Percentiles rank a stretch among this genome's conserved stretches.
phyloP scores from a whole-genome alignment of 2,888 invertebrate species.

The Cistogaster globosa region DNA sequence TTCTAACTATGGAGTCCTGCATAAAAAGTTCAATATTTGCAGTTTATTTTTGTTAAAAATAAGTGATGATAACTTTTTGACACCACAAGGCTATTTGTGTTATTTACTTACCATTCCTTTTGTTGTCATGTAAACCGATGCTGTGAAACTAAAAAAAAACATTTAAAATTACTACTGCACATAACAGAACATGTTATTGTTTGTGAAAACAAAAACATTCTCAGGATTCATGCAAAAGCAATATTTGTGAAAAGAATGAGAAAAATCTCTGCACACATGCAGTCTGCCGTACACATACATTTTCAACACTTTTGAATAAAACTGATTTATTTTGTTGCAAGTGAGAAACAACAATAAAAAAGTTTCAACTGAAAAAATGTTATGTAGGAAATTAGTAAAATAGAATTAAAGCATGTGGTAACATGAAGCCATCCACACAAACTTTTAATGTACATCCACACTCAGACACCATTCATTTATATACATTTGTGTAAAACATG shows the following conservation, averaged over 20 bases:
- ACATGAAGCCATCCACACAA: slow-evolving; percentile 16
- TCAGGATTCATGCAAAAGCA: background rate
- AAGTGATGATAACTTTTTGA: too few species aligned
- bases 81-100: too few species aligned
- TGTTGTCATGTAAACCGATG: too few species aligned
- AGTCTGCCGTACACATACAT: background rate
- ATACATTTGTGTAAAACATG: background rate
- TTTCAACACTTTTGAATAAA: slow-evolving; percentile 10
- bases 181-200: background rate
- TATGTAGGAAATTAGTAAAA: slow-evolving; percentile 57
- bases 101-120: too few species aligned
- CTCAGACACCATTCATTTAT: background rate
- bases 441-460: background rate
- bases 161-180: slow-evolving; percentile 20
- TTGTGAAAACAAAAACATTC: background rate
- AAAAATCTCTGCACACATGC: background rate
- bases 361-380: slow-evolving; percentile 27
- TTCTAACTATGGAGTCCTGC: too few species aligned
- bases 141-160: background rate
- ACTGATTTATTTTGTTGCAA: slow-evolving; percentile 38
- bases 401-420: slow-evolving; percentile 56
- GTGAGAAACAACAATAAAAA: slow-evolving; percentile 5
- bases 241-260: background rate
- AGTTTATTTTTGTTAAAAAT: too few species aligned
- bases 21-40: too few species aligned